Conservation (phyloP, 2,888 invertebrate species). For the Stegophylla sp. region DNA sequence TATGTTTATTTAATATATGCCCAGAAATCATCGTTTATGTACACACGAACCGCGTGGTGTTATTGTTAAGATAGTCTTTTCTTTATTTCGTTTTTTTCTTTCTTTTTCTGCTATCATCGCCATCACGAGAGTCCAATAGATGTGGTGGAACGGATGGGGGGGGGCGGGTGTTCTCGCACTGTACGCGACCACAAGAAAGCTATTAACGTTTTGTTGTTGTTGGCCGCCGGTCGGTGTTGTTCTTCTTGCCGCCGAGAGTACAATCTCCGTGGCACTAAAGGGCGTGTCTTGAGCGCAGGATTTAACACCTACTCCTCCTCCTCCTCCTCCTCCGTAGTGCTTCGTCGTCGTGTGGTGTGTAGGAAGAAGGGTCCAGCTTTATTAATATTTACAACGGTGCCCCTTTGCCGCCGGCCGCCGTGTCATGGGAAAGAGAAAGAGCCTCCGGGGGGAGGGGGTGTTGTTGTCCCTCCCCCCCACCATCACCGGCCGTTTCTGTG, state of each 20-base stretch:
- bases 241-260: slow-evolving; percentile 35
- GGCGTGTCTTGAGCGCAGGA: slow-evolving; percentile 45
- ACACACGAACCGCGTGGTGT: too few relatives aligned
- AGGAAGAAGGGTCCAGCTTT: slow-evolving; percentile 52
- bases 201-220: slow-evolving; percentile 56
- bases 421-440: slow-evolving; percentile 19
- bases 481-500: background rate
- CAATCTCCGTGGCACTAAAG: slow-evolving; percentile 47
- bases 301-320: slow-evolving; percentile 57
- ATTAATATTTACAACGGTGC: slow-evolving; percentile 57
- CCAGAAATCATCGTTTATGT: slow-evolving; percentile 12
- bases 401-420: slow-evolving; percentile 20
- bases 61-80: slow-evolving; percentile 48
- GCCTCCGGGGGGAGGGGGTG: slow-evolving; percentile 29
- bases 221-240: slow-evolving; percentile 30
- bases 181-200: slow-evolving; percentile 48
- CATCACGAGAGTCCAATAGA: background rate
- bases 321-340: too few relatives aligned
- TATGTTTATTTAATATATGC: background rate
- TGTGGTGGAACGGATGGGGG: background rate
- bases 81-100: background rate
- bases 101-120: background rate
- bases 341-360: background rate
- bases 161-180: slow-evolving; percentile 6
- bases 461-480: slow-evolving; percentile 8